Evolutionary conservation across 2,797 vertebrate species (phyloP).

Genomic region (Darevskia nairensis): DNA sequence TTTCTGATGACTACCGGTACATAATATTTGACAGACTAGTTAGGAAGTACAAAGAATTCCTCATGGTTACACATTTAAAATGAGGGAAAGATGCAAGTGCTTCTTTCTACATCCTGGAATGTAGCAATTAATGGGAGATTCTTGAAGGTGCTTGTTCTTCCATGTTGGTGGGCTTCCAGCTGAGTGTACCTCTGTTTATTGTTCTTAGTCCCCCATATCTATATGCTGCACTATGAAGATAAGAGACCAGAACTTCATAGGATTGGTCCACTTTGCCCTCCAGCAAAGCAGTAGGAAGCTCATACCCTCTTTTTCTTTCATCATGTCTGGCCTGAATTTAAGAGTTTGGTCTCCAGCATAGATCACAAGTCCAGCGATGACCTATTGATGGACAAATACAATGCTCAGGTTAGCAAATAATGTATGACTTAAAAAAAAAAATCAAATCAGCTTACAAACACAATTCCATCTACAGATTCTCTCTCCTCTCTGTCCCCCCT

Average conservation of each 20-base stretch:
- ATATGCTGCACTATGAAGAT: rapidly evolving
- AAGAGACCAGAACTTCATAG: not conserved
- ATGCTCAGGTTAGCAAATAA: not conserved
- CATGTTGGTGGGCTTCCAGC: rapidly evolving
- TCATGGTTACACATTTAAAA: conserved; percentile 15
- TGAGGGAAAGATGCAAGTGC: rapidly evolving
- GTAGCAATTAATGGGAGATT: not conserved
- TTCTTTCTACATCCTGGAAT: not conserved
- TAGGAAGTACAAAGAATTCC: not conserved
- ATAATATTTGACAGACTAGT: not conserved
- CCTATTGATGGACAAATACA: conserved; percentile 3
- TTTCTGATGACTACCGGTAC: not conserved
- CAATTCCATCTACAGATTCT: not conserved
- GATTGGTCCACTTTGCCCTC: rapidly evolving
- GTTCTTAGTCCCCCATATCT: rapidly evolving
- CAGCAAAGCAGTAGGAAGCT: not conserved
- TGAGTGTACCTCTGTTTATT: not conserved
- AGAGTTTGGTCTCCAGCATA: not conserved
- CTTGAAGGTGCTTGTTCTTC: not conserved
- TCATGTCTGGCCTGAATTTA: not conserved
- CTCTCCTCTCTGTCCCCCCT: not conserved
- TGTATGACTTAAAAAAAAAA: not conserved
- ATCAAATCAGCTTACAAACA: not conserved
- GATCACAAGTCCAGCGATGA: not conserved
- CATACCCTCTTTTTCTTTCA: not conserved